These are phyloP conservation scores for Didymodactylos carnosus DNA, from an alignment of 2,888 invertebrate genomes.

Conservation along the genomic window DNA sequence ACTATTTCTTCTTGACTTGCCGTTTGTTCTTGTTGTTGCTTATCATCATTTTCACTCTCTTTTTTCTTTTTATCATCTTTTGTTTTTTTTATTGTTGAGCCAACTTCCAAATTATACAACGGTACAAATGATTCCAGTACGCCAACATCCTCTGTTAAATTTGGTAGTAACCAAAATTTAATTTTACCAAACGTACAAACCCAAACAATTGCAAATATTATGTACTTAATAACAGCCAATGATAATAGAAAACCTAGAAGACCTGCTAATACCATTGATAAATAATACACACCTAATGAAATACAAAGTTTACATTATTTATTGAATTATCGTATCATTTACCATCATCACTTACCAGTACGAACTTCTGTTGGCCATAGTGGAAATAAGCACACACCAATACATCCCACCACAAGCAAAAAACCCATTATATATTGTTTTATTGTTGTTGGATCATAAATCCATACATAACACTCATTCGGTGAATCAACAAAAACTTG, in stretches of 20 bases:
- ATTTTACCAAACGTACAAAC: constrained; percentile 62
- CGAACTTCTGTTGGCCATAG: constrained; percentile 78
- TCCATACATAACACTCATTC: constrained; percentile 73
- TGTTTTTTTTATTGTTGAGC: constrained; percentile 10
- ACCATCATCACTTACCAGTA: too few species aligned
- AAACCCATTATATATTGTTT: constrained; percentile 64
- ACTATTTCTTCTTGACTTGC: background rate
- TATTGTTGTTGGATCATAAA: constrained; percentile 76
- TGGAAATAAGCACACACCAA: constrained; percentile 90
- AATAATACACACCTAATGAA: constrained; percentile 39
- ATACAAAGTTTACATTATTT: too few species aligned
- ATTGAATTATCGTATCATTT: too few species aligned
- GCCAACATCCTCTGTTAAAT: constrained; percentile 92
- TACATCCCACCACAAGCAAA: constrained; percentile 62
- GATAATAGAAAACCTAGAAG: constrained; percentile 64
- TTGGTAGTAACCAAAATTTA: constrained; percentile 94
- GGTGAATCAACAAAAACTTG: constrained; percentile 71
- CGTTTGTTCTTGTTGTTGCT: too few species aligned
- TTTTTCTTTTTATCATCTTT: constrained; percentile 14
- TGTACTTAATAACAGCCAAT: constrained; percentile 50
- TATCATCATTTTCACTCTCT: background rate
- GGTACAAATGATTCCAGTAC: constrained; percentile 98
- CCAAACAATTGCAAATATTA: constrained; percentile 81
- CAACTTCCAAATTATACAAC: constrained; percentile 38
- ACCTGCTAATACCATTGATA: constrained; percentile 10